Evolutionary conservation across 2,888 invertebrate species (phyloP).

Genomic region (Euclidia mi): DNA sequence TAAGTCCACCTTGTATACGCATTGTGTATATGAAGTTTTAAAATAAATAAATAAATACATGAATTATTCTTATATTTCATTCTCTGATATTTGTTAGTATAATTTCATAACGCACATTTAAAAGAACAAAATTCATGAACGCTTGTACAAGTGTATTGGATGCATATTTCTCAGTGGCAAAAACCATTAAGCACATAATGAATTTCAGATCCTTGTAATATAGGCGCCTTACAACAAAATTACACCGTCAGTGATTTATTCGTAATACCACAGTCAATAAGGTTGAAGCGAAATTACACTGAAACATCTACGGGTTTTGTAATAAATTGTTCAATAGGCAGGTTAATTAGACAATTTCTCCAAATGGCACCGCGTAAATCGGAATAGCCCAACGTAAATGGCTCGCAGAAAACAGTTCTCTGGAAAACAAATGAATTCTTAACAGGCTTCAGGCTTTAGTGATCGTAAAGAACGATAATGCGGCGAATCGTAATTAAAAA

Average conservation of each 20-base stretch:
- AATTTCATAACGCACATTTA: too few relatives aligned
- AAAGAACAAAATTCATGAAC: too few relatives aligned
- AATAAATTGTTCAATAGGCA: constrained; percentile 85
- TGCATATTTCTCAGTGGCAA: constrained; percentile 11
- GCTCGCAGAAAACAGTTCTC: constrained; percentile 64
- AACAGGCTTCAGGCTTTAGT: constrained; percentile 58
- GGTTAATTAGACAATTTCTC: constrained; percentile 85
- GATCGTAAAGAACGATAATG: constrained; percentile 52
- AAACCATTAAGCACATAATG: constrained; percentile 29
- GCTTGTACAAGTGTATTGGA: constrained; percentile 27
- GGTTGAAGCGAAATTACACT: constrained; percentile 73
- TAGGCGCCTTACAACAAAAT: constrained; percentile 56
- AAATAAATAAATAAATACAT: too few relatives aligned
- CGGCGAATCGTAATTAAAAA: constrained; percentile 53
- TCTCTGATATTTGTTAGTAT: too few relatives aligned
- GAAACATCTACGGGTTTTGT: constrained; percentile 72
- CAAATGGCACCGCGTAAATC: constrained; percentile 78
- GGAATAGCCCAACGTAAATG: constrained; percentile 70
- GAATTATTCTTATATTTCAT: too few relatives aligned
- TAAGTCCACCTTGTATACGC: too few relatives aligned
- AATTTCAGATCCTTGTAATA: constrained; percentile 50
- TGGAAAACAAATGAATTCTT: constrained; percentile 73
- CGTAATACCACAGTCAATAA: constrained; percentile 75
- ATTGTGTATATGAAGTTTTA: too few relatives aligned
- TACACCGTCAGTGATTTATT: constrained; percentile 71